A percentile compares a stretch with the other conserved stretches of the same genome.
Conservation (phyloP, 1,140 invertebrate species). For the Copidosoma floridanum region DNA sequence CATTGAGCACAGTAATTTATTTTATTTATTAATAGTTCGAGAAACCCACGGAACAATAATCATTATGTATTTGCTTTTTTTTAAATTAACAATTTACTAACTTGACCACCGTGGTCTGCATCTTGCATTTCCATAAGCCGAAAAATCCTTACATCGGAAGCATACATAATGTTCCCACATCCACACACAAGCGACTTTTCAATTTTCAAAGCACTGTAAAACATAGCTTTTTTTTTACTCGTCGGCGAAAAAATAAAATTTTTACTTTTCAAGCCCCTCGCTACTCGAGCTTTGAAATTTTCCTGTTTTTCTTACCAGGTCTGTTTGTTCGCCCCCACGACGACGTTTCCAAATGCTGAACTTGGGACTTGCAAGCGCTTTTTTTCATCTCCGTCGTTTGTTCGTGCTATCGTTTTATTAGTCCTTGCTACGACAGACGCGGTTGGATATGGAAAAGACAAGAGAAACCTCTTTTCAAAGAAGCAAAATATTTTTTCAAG, state of each 20-base stretch:
- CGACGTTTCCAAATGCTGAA: constrained; percentile 6
- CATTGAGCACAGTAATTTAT: too few species aligned
- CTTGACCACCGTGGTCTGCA: too few species aligned
- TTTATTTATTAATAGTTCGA: too few species aligned
- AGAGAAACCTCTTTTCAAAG: neutral
- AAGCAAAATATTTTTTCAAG: constrained; percentile 13
- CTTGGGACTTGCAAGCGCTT: too few species aligned
- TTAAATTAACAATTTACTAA: too few species aligned
- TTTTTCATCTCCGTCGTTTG: neutral
- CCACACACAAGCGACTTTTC: too few species aligned
- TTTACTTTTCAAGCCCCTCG: neutral
- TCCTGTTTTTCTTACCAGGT: constrained; percentile 14
- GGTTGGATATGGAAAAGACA: neutral
- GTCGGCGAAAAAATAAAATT: neutral
- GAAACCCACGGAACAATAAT: too few species aligned
- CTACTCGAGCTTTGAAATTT: neutral
- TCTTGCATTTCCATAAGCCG: too few species aligned
- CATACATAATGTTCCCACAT: too few species aligned
- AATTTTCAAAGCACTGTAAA: too few species aligned
- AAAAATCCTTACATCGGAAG: too few species aligned
- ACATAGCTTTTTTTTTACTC: neutral
- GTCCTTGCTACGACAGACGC: neutral
- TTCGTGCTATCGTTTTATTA: constrained; percentile 6
- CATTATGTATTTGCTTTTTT: too few species aligned
- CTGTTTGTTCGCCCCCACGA: neutral